These are phyloP conservation scores for Hirtodrosophila confusa DNA, from an alignment of 2,888 invertebrate species.

Conservation along the genomic window DNA sequence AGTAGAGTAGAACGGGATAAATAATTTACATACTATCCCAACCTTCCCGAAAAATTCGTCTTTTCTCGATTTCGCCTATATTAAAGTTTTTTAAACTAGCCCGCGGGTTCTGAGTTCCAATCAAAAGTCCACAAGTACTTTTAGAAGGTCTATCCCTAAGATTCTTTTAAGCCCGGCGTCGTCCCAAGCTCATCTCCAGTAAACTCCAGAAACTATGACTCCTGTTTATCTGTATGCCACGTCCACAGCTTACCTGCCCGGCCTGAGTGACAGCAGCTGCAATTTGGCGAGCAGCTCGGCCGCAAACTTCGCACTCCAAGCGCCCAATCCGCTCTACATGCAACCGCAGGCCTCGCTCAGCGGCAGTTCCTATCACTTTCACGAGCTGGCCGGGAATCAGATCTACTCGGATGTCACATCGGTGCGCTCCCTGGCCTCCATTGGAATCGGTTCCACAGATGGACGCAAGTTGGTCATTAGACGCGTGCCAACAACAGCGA, in stretches of 20 bases:
- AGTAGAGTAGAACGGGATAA: no score
- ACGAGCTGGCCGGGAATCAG: conserved; percentile 86
- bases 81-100: no score
- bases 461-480: conserved; percentile 93
- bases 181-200: no score
- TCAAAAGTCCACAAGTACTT: no score
- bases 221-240: no score
- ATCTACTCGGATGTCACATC: conserved; percentile 89
- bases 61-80: no score
- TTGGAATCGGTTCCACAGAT: conserved; percentile 95
- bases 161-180: no score
- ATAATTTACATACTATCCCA: no score
- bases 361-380: conserved; percentile 86
- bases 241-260: conserved; percentile 74
- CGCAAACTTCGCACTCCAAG: conserved; percentile 57
- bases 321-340: conserved; percentile 79
- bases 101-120: no score
- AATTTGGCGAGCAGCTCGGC: conserved; percentile 84
- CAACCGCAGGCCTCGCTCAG: conserved; percentile 84
- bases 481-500: conserved; percentile 93
- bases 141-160: no score
- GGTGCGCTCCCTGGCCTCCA: conserved; percentile 91
- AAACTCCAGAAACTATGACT: no score
- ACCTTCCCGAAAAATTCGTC: no score
- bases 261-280: conserved; percentile 60